phyloP scores from a whole-genome alignment of 2,797 vertebrate species.

The Xiphorhynchus erythropygius region DNA sequence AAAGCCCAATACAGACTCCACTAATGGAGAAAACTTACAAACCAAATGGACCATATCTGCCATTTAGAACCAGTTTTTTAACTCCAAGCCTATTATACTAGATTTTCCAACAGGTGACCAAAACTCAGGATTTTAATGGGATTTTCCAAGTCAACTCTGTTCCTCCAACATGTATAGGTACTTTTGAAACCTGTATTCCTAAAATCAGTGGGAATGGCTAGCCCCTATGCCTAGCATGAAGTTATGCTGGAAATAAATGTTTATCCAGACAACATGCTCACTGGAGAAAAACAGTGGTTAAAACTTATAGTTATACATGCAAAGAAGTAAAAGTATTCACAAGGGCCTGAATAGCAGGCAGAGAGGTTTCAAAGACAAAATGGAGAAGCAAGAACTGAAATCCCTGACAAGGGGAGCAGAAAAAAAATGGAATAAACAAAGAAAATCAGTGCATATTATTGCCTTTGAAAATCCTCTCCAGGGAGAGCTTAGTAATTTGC shows the following conservation, averaged over 20 bases:
- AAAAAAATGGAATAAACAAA: slow-evolving; percentile 49
- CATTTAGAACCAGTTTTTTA: neutral
- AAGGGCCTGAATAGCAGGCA: neutral
- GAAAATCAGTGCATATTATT: slow-evolving; percentile 54
- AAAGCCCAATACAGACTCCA: neutral
- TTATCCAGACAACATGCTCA: neutral
- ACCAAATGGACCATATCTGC: neutral
- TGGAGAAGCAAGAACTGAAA: neutral
- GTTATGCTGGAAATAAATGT: neutral
- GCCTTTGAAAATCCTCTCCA: slow-evolving; percentile 49
- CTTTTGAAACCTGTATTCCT: neutral
- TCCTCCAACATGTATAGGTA: fast-evolving
- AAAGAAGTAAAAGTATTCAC: neutral
- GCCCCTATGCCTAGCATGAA: neutral
- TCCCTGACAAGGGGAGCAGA: neutral
- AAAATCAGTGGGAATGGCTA: neutral
- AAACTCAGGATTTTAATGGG: neutral
- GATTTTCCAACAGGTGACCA: neutral
- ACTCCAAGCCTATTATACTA: neutral
- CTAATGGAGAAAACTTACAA: neutral
- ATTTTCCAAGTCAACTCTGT: neutral
- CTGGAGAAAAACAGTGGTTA: neutral
- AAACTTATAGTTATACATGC: neutral
- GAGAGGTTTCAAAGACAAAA: neutral
- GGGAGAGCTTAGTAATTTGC: slow-evolving; percentile 57